Percentiles rank a stretch among this genome's conserved stretches.
Conservation (phyloP, 2,797 vertebrate species). For the Sphenopsis melanotis region DNA sequence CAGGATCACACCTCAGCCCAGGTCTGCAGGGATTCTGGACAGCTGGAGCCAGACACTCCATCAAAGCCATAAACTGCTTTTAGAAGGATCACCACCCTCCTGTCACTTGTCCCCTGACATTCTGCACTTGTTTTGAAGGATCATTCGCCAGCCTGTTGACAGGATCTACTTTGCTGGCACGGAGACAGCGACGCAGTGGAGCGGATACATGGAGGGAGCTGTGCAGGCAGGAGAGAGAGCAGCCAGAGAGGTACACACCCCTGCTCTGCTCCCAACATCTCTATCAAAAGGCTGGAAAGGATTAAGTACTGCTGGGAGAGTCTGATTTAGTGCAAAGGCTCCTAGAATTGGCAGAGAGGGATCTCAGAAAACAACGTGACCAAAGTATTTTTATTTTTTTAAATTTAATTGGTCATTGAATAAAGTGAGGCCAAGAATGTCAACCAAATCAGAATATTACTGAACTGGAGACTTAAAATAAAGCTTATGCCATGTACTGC, state of each 20-base stretch:
- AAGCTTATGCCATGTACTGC: neutral
- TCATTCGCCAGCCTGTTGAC: slow-evolving; percentile 75
- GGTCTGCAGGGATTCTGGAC: neutral
- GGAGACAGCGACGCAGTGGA: slow-evolving; percentile 79
- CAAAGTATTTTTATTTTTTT: neutral
- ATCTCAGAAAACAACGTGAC: neutral
- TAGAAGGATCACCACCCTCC: neutral
- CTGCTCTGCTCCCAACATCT: neutral
- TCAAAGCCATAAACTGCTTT: neutral
- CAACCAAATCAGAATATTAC: neutral
- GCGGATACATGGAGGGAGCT: slow-evolving; percentile 82
- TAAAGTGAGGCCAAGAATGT: neutral
- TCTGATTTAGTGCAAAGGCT: neutral
- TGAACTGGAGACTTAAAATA: neutral
- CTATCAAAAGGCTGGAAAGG: neutral
- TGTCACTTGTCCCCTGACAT: neutral
- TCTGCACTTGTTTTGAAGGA: slow-evolving; percentile 63
- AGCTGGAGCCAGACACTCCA: neutral
- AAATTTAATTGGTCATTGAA: neutral
- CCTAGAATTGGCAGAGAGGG: neutral
- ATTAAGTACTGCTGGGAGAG: neutral
- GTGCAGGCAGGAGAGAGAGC: slow-evolving; percentile 80
- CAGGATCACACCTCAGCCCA: neutral
- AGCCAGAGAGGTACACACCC: slow-evolving; percentile 75
- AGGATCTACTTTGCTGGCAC: slow-evolving; percentile 81